phyloP scores from a whole-genome alignment of 2,797 vertebrate genomes.

The Ctenopoma kingsleyae region DNA sequence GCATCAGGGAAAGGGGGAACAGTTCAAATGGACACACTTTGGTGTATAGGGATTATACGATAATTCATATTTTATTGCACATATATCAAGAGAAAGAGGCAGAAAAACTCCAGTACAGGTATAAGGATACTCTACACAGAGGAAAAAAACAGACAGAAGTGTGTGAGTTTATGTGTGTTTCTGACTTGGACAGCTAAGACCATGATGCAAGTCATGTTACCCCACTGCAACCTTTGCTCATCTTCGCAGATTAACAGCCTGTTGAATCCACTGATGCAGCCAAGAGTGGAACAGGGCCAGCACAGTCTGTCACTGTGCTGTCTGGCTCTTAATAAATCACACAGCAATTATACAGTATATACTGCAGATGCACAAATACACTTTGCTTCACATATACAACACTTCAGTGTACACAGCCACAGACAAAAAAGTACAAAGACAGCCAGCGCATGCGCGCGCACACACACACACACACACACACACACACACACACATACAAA shows the following conservation, averaged over 20 bases:
- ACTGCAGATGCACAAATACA: neutral
- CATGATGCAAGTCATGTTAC: neutral
- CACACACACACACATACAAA: neutral
- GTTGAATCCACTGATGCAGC: constrained; percentile 43
- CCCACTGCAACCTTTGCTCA: constrained; percentile 36
- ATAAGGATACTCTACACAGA: constrained; percentile 15
- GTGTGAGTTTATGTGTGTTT: constrained; percentile 13
- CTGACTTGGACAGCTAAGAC: constrained; percentile 14
- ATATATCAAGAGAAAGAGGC: constrained; percentile 17
- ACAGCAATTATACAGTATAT: constrained; percentile 49
- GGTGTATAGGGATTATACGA: constrained; percentile 7
- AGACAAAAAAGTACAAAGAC: neutral
- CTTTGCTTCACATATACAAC: neutral
- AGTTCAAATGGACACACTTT: neutral
- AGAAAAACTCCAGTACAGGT: constrained; percentile 15
- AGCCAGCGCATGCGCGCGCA: neutral
- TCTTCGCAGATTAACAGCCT: constrained; percentile 65
- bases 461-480: neutral
- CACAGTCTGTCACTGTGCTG: constrained; percentile 29
- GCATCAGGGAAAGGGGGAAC: constrained; percentile 4
- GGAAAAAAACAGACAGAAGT: constrained; percentile 2
- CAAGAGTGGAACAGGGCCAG: constrained; percentile 48
- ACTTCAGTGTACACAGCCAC: constrained; percentile 3
- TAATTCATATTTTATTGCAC: constrained; percentile 21
- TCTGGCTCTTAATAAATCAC: constrained; percentile 54